Evolutionary conservation across 2,888 invertebrate genomes (phyloP), one percentile per base, ranked within the genome.

Genomic region (Amphipoea lucens): DNA sequence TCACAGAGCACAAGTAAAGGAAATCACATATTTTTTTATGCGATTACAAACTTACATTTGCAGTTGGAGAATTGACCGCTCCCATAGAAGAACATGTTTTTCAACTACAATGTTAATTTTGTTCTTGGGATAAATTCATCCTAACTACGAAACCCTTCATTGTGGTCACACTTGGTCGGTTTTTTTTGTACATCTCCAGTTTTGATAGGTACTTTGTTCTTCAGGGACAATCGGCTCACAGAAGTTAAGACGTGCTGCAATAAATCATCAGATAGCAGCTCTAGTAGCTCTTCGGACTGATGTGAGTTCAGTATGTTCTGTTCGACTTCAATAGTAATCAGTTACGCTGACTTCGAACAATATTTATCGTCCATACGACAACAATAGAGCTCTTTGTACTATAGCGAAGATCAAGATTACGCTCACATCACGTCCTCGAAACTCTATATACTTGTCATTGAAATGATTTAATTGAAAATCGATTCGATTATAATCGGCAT

Each of bases 401-500:
- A n/a, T 20, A 23, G 74, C 51, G 63, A 65, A 60, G 69, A 87
- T 84, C 76, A 87, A 79, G 72, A 79, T 84, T 71, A 62, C 42
- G 68, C 57, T 66, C 54, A 12, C 60, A 51, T 74, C 72, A 76
- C 87, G 72, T 74, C 70, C 65, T 48, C 63, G n/a, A 17, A 57
- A 62, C 48, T 81, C 40, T 45, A 11, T 57, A 65, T 62, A 36
- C 36, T 36, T 36, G 65, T 73, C 72, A 73, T 84, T 78, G 40
- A 87, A 74, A 76, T 70, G 48, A 73, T 73, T 76, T 87, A 57
- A 87, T 87, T 87, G 79, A 84, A 79, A 71, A 75, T 66, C 66
- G 48, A 78, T 73, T 76, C 36, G 66, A 73, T 74, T 74, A 51
- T 60, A 76, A 62, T 67, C 65, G 66, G 23, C 23, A 68, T 29